phyloP scores from a whole-genome alignment of 2,888 invertebrate genomes.

The Acanthosepion lycidas region DNA sequence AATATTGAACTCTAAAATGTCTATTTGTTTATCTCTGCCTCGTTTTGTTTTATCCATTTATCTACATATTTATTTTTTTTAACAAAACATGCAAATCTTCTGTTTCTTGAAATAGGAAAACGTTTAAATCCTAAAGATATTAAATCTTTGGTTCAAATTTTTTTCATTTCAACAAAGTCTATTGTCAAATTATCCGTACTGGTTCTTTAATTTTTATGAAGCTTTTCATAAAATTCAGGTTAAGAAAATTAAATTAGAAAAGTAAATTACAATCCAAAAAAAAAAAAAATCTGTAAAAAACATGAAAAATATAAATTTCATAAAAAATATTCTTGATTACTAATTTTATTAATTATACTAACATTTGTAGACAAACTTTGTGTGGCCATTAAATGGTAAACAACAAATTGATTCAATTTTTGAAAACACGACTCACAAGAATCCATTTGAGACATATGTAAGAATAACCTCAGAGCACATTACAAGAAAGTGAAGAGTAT shows the following conservation, averaged over 20 bases:
- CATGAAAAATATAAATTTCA: too few relatives aligned
- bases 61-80: background rate
- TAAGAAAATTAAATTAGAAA: background rate
- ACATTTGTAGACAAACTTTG: too few relatives aligned
- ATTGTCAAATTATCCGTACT: background rate
- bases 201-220: background rate
- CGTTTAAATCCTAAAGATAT: background rate
- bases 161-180: background rate
- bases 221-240: background rate
- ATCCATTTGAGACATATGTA: too few relatives aligned
- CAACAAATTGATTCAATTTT: too few relatives aligned
- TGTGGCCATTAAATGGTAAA: too few relatives aligned
- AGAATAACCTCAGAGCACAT: too few relatives aligned
- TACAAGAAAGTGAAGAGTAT: too few relatives aligned
- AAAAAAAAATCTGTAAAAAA: too few relatives aligned
- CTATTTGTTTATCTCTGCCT: constrained; percentile 4
- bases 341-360: too few relatives aligned
- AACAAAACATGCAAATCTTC: background rate
- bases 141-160: background rate
- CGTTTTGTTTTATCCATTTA: background rate
- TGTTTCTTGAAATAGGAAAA: background rate
- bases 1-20: background rate
- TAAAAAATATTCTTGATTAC: too few relatives aligned
- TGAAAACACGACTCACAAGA: too few relatives aligned
- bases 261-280: background rate